Evolutionary conservation across 2,113 vertebrate species (phyloP), one percentile per base, ranked within the genome.

Genomic region (Limanda limanda): DNA sequence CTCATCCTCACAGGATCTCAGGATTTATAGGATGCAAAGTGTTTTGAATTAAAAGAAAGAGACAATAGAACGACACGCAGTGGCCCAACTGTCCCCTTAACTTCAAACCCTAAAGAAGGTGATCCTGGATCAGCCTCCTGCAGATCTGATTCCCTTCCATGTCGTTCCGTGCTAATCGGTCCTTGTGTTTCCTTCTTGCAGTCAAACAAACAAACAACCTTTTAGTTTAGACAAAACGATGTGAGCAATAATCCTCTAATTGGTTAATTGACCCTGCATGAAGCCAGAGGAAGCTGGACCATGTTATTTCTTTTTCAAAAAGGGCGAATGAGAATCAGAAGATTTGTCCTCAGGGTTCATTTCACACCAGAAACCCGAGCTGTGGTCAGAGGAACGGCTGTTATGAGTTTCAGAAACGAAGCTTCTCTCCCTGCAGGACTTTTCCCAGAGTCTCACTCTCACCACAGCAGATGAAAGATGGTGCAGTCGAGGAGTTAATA

Each of bases 361-460:
- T 61, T 84, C 74, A 81, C 72, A 82, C 67, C 55, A 82, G 61
- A 78, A 72, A 52, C 13, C 14, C 37, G 31, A 68, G 9, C 68
- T 73, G 67, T 71, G 77, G 71, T 87, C 74, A 72, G 13, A 4
- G 13, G 68, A 35, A 1, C 5, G 59, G 64, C 78, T 86, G 79
- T 64, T 84, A 84, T 48, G 18, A 56, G 63, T 87, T 76, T 66
- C 37, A 63, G 5, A 59, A 66, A 4, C 70, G 31, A 55, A 76
- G 78, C 18, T 69, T 56, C 40, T 70, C 63, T 24, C 60, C 51
- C 67, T 64, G 9, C 27, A 48, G 59, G 62, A 74, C 68, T 74
- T 81, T 68, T 81, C 85, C 64, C 57, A 64, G 24, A 83, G n/a
- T 11, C 5, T n/a, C 68, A 57, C 48, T 21, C 25, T 37, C 58